Base-by-base conservation (phyloP, 1,140 invertebrate species). In the Pissodes strobi region DNA sequence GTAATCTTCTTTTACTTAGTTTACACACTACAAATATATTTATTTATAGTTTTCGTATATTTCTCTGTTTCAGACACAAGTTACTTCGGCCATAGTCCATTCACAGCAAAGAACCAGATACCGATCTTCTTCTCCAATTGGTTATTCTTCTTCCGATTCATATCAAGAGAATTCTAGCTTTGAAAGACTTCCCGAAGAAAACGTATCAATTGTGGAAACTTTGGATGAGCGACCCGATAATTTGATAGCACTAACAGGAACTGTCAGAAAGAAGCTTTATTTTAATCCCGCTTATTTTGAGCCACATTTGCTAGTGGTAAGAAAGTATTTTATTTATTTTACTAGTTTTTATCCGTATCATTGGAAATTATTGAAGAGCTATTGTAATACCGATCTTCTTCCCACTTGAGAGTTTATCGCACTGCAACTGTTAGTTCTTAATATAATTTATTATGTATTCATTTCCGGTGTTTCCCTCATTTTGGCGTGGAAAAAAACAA, bases 221-320 rank as follows among this genome's bases (percentile, higher is more conserved):
- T 81, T 87, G 27, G 90, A 89, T 73, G 76, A 76, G 27, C 68
- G 79, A 46, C 83, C 88, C 45, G 86, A 88, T 43, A 79, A 80
- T 46, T 83, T 83, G 46, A 78, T 84, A 66, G 83, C 85, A 45
- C 86, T 89, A 62, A 82, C 80, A 15, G 84, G 83, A 67, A 81
- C 80, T 8, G 85, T 87, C 6, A 81, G 90, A 53, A 85, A 88
- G 61, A 93, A 93, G 71, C 80, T 93, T 0, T 93, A 93, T 72
- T 93, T 94, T 69, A 93, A 93, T 78, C 91, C 91, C 1, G 90
- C 91, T 1, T 93, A 92, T 73, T 93, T 94, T 72, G 91, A 94
- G 73, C 89, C 89, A 37, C 90, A 94, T 72, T 73, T 93, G 19
- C 80, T 94, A 69, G 78, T 88, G 79, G 91, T 93, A 82, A 84